Base-by-base conservation (phyloP, 2,113 vertebrate genomes). In the Ptychochromis oligacanthus region DNA sequence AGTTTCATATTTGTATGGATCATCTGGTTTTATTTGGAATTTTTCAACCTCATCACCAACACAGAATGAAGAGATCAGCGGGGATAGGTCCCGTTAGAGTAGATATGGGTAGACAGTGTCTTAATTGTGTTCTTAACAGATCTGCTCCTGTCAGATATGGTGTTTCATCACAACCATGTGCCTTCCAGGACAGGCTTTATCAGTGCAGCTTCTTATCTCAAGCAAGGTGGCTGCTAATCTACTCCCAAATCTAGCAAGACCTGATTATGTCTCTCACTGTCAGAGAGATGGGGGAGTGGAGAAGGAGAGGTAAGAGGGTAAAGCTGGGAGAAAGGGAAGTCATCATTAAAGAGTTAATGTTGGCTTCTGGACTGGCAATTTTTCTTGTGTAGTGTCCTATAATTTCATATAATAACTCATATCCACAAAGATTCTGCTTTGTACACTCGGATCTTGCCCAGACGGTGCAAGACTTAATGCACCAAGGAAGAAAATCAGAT, bases 51-150 rank as follows among this genome's bases (percentile, higher is more conserved):
- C 31, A 62, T 62, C 34, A 17, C 77, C 26, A 78, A 70, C 56
- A 59, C 70, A 78, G 78, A 87, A 57, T 22, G 52, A 28, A 62
- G 57, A 83, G 92, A 93, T 91, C 81, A 70, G 81, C 77, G 62
- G 85, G 56, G 72, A 82, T 80, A 88, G 86, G 84, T 84, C 81
- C 46, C 87, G 87, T 88, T 59, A 38, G 82, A 85, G 86, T 15
- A 91, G 91, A 93, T 93, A 89, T 61, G 85, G 58, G 86, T 28
- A 90, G 93, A 93, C 92, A 93, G 88, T 91, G 91, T 93, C 88
- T 91, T 91, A 93, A 90, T 93, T 94, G 89, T 93, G 92, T 89
- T 92, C 88, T 84, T 86, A 90, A 92, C 93, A 91, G 93, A 94
- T 92, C 82, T 89, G 83, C 75, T 61, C 85, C 46, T 85, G 91